Conservation (phyloP, 2,888 invertebrate genomes). For the Caradrina kadenii region DNA sequence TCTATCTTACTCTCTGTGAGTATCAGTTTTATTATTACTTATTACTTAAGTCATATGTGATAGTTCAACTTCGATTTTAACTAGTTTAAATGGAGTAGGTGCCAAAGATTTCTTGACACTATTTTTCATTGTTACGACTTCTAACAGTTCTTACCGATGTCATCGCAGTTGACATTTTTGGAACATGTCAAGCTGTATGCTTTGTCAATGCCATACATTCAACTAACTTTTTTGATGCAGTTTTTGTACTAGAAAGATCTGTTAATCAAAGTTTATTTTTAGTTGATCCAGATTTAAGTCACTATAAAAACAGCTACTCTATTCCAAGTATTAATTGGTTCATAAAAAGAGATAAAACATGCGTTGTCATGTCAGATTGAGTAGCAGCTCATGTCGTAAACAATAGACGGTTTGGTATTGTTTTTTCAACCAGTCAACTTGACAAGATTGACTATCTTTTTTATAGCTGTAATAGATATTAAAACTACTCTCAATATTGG, state of each 20-base stretch:
- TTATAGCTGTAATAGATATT: constrained; percentile 11
- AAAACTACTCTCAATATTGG: background rate
- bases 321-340: constrained; percentile 49
- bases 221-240: background rate
- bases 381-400: constrained; percentile 37
- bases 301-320: constrained; percentile 34
- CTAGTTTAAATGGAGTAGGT: too few relatives aligned
- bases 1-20: too few relatives aligned
- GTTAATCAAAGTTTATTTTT: constrained; percentile 27
- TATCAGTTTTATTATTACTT: too few relatives aligned
- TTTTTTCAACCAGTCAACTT: constrained; percentile 32
- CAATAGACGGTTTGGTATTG: constrained; percentile 31
- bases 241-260: constrained; percentile 18
- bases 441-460: constrained; percentile 7
- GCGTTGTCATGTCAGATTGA: constrained; percentile 38
- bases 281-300: constrained; percentile 31
- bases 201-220: background rate
- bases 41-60: too few relatives aligned
- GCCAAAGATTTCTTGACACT: too few relatives aligned
- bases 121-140: background rate
- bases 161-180: background rate
- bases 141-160: background rate
- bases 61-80: too few relatives aligned
- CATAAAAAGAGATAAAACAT: constrained; percentile 37
- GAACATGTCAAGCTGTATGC: background rate